Conservation (phyloP, 1,140 invertebrate species). For the Dolichoris vasculosae region DNA sequence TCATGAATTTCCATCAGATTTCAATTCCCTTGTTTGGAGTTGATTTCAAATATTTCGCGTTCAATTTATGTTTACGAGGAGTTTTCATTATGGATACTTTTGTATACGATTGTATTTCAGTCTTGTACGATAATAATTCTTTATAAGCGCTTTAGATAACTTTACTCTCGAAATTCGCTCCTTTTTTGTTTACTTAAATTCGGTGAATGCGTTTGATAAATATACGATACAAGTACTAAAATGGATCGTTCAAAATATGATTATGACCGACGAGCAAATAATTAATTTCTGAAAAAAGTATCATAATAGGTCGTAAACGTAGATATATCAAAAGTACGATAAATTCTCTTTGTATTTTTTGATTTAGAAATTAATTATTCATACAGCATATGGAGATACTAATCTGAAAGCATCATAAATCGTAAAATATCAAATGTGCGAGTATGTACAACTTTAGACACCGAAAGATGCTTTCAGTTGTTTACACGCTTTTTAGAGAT, state of each 20-base stretch:
- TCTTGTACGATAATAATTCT: not conserved
- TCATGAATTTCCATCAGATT: constrained; percentile 26
- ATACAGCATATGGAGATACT: not conserved
- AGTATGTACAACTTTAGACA: constrained; percentile 25
- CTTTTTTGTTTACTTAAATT: too few relatives aligned
- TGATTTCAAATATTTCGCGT: constrained; percentile 23
- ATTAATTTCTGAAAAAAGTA: not conserved
- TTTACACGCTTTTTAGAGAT: constrained; percentile 39
- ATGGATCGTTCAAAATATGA: not conserved
- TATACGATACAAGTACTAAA: not conserved
- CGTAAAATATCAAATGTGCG: constrained; percentile 7
- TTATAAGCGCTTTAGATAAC: not conserved
- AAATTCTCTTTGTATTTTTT: constrained; percentile 5
- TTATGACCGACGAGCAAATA: not conserved
- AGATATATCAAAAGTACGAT: not conserved
- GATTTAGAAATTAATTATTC: constrained; percentile 25
- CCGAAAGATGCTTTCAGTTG: constrained; percentile 38
- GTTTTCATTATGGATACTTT: constrained; percentile 30
- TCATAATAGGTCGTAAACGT: not conserved
- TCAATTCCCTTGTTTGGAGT: not conserved
- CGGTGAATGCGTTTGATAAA: too few relatives aligned
- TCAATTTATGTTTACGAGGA: constrained; percentile 53
- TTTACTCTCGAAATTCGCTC: not conserved
- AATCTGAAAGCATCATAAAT: constrained; percentile 17
- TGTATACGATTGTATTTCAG: not conserved